Percentiles rank a stretch among this genome's conserved stretches.
These are phyloP conservation scores for Paradisaea rubra DNA, from an alignment of 2,113 vertebrate species.

Conservation along the genomic window DNA sequence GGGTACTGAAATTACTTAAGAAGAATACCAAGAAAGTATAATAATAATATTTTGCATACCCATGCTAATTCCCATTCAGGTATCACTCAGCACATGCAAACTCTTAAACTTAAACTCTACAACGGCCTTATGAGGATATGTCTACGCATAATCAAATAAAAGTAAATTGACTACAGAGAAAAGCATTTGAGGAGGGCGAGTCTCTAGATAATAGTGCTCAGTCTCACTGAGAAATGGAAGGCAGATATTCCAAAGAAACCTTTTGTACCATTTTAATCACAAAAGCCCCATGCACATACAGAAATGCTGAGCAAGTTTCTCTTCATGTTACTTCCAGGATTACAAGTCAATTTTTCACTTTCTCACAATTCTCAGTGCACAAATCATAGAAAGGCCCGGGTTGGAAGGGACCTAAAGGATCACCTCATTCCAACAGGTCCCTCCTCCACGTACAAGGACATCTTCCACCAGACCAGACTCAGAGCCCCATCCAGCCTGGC, in stretches of 20 bases:
- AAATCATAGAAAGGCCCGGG: not conserved
- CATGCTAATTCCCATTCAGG: not conserved
- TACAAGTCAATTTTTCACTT: not conserved
- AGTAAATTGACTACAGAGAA: not conserved
- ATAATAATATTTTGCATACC: not conserved
- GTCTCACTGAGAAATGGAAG: not conserved
- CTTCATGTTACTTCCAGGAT: not conserved
- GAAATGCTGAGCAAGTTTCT: not conserved
- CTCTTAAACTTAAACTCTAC: not conserved
- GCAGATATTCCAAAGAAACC: not conserved
- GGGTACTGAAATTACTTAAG: not conserved
- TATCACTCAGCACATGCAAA: not conserved
- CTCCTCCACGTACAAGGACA: not conserved
- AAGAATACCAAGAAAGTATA: not conserved
- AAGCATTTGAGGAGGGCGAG: not conserved
- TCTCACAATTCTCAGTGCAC: not conserved
- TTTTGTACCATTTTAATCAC: not conserved
- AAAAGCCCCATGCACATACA: not conserved
- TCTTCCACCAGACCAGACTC: not conserved
- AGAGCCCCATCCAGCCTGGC: not conserved
- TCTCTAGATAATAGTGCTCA: not conserved
- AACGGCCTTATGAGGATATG: not conserved
- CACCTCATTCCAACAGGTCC: not conserved
- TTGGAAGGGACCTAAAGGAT: not conserved
- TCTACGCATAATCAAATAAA: not conserved